Evolutionary conservation across 1,140 invertebrate species (phyloP), one percentile per base, ranked within the genome.

Genomic region (Drosophila auraria): DNA sequence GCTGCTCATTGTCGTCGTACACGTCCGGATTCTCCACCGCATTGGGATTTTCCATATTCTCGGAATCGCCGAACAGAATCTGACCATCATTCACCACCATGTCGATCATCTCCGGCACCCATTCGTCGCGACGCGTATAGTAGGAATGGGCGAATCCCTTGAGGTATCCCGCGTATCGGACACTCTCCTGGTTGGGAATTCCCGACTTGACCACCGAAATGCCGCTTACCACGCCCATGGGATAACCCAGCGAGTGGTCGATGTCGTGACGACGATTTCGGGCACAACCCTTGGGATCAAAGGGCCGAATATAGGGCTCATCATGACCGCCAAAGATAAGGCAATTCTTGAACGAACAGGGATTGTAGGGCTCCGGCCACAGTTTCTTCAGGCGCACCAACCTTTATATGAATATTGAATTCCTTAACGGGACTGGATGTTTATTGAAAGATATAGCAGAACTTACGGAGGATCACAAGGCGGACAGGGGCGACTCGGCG

Each of bases 111-210:
- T 77, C 75, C 36, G 82, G 64, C 12, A 50, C 25, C 86, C 86
- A 89, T 33, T 89, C 82, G 5, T 75, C 80, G 6, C 86, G 66
- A 2, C 68, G 63, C 0, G 86, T 89, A 25, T 82, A 89, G 30
- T 91, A 89, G 4, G 70, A 80, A 5, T 69, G 60, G 0, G 86
- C 78, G 36, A 89, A 89, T 12, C 47, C 86, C 30, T 89, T 89
- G 1, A 89, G 45, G 33, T 76, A 64, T 5, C 58, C 57, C 5
- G 68, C 86, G 42, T 33, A 89, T 1, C 87, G 70, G 33, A 82
- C 45, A 5, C 73, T 64, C 42, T 89, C 86, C 33, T 69, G 30
- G 44, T 66, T 86, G n/a, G 71, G 47, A 7, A 53, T 56, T 4
- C 71, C 61, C 5, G 11, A 0, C 15, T 71, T 86, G 1, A 47